Conservation (phyloP, 2,113 vertebrate species). For the Melierax canorus region DNA sequence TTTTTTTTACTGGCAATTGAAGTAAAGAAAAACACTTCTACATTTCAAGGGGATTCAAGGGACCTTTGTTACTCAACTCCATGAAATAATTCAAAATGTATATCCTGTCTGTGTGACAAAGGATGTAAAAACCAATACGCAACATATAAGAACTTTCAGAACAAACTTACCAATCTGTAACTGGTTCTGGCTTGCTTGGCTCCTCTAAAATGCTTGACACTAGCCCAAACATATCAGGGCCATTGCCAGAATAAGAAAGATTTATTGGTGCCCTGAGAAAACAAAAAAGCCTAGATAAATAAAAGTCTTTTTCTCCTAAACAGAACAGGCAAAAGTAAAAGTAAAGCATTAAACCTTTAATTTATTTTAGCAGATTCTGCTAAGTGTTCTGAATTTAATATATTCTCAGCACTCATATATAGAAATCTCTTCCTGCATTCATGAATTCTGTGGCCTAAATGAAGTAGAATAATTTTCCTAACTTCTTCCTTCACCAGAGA, state of each 20-base stretch:
- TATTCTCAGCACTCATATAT: not conserved
- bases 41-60: not conserved
- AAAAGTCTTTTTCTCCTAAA: not conserved
- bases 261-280: slow-evolving; percentile 41
- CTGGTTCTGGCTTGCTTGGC: slow-evolving; percentile 58
- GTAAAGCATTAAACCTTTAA: not conserved
- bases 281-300: not conserved
- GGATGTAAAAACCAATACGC: not conserved
- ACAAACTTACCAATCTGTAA: slow-evolving; percentile 67
- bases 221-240: slow-evolving; percentile 63
- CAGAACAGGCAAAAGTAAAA: not conserved
- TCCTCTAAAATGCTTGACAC: slow-evolving; percentile 70
- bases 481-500: not conserved
- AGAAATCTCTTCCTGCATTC: not conserved
- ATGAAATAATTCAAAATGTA: not conserved
- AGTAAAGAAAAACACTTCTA: not conserved
- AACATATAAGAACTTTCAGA: not conserved
- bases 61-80: not conserved
- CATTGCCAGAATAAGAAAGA: slow-evolving; percentile 57
- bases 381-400: not conserved
- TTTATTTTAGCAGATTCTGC: not conserved
- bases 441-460: not conserved
- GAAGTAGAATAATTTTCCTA: not conserved
- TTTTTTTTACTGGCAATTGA: not conserved
- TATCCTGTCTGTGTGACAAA: not conserved